phyloP scores from a whole-genome alignment of 2,797 vertebrate species.

The Poecilia picta region DNA sequence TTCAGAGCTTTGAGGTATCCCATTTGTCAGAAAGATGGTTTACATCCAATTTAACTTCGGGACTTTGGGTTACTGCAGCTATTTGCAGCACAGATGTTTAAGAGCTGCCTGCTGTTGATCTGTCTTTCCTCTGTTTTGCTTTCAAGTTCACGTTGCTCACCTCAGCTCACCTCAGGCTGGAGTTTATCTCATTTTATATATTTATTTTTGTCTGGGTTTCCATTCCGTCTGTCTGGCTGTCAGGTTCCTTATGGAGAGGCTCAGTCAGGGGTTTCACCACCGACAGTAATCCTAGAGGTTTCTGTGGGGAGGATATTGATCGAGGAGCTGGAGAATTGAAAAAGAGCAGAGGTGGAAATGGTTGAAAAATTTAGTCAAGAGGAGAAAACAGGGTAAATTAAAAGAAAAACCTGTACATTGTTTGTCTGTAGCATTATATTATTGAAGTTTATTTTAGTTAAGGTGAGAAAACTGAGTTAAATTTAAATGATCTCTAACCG shows the following conservation, averaged over 20 bases:
- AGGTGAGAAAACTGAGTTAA: neutral
- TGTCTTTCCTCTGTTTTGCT: constrained; percentile 21
- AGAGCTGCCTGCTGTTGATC: constrained; percentile 12
- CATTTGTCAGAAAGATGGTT: constrained; percentile 29
- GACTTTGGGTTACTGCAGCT: constrained; percentile 11
- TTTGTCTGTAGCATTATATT: neutral
- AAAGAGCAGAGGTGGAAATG: constrained; percentile 9
- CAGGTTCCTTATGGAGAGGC: constrained; percentile 49
- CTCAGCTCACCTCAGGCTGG: constrained; percentile 49
- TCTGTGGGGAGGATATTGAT: constrained; percentile 55
- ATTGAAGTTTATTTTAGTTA: neutral
- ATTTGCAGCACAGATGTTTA: constrained; percentile 24
- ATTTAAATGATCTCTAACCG: neutral
- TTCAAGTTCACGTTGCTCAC: constrained; percentile 28
- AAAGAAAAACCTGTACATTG: constrained; percentile 3
- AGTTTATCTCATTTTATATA: constrained; percentile 39
- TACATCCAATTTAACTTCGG: constrained; percentile 23
- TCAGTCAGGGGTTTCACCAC: constrained; percentile 51
- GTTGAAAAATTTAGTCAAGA: constrained; percentile 13
- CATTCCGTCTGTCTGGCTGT: constrained; percentile 42
- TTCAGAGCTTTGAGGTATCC: constrained; percentile 9
- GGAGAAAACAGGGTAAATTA: constrained; percentile 12
- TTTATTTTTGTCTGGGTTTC: constrained; percentile 35
- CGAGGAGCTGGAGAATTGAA: constrained; percentile 38
- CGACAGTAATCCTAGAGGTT: constrained; percentile 48